These are phyloP conservation scores for Micronycteris hirsuta DNA, from an alignment of 2,113 vertebrate species.

Conservation along the genomic window DNA sequence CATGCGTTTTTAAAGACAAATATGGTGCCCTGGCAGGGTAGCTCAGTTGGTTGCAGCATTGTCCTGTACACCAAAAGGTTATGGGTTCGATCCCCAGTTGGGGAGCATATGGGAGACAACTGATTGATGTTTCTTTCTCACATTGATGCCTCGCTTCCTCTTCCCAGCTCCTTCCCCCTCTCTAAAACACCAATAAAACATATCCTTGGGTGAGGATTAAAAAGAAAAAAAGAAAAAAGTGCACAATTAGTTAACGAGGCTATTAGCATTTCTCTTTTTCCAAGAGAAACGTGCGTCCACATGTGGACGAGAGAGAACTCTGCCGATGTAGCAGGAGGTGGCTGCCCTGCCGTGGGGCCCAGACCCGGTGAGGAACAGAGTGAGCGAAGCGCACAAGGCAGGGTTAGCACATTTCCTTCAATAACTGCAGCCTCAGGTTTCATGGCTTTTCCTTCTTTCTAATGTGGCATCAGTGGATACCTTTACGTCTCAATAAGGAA, in stretches of 20 bases:
- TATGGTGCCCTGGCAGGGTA: too few relatives aligned
- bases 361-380: not conserved
- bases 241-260: not conserved
- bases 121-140: too few relatives aligned
- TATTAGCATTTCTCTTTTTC: not conserved
- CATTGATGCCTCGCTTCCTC: too few relatives aligned
- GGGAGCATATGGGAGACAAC: too few relatives aligned
- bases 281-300: not conserved
- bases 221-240: not conserved
- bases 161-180: too few relatives aligned
- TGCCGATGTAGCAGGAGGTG: not conserved
- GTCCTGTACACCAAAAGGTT: too few relatives aligned
- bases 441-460: not conserved
- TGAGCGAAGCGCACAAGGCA: not conserved
- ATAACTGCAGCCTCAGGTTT: not conserved
- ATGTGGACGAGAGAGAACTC: not conserved
- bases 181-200: too few relatives aligned
- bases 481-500: not conserved
- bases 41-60: too few relatives aligned
- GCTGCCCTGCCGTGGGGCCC: not conserved
- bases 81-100: too few relatives aligned
- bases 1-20: not conserved
- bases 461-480: not conserved
- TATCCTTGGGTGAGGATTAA: too few relatives aligned
- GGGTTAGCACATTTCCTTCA: not conserved